Evolutionary conservation across 2,113 vertebrate species (phyloP), one percentile per base, ranked within the genome.

Genomic region (Eclectus roratus): DNA sequence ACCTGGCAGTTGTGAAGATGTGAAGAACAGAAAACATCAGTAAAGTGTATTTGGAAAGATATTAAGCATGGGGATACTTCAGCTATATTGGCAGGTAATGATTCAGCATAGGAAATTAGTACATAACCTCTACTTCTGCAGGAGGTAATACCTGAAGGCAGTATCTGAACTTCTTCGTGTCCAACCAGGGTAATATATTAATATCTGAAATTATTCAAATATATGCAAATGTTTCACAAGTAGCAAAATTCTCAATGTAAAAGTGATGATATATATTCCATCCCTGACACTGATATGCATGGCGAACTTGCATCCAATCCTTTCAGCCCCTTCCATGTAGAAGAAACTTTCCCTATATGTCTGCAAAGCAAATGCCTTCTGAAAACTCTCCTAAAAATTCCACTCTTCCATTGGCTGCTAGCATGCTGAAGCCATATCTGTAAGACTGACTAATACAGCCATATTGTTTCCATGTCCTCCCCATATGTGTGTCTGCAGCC

Each of bases 401-500:
- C 47, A 60, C 50, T n/a, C 94, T 95, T 64, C 85, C 64, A n/a
- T 35, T 83, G 80, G 72, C 85, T 90, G n/a, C 80, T 93, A 44
- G 47, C 72, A n/a, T 43, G 35, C 85, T 77, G 91, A 69, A 91
- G 63, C 79, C 85, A 60, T 28, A 39, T 87, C 94, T 94, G 19
- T 63, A 83, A 90, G 90, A 28, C 85, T 94, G 90, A 95, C 94
- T 94, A 94, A 95, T 94, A 91, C 11, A 94, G 82, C 88, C 88
- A 83, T 94, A 94, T 83, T 94, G 93, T 96, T 96, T 91, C 76
- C 77, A 64, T 90, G 92, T 88, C 91, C 93, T 93, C 44, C 60
- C 94, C 91, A 80, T 95, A 94, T 93, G 95, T 94, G 80, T 91
- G 80, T 77, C 91, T 93, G 71, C 44, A 93, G 81, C 95, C 93